phyloP scores from a whole-genome alignment of 2,113 vertebrate species.

The Bos taurus region ARS-UCD2.0 NC_037336.1:2284501-2285000 shows the following conservation, averaged over 20 bases:
- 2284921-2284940: not conserved
- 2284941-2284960: not conserved
- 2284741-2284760: not conserved
- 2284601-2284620: not conserved
- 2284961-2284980: not conserved
- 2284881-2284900: not conserved
- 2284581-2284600: not conserved
- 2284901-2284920: not conserved
- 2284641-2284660: not conserved
- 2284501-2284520: not conserved
- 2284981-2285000: not conserved
- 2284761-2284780: not conserved
- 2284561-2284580: not conserved
- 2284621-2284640: not conserved
- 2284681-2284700: not conserved
- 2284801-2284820: not conserved
- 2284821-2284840: not conserved
- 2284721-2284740: not conserved
- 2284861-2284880: not conserved
- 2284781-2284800: not conserved
- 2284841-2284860: not conserved
- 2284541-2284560: not conserved
- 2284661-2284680: not conserved
- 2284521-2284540: not conserved
- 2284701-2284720: not conserved